Evolutionary conservation across 2,113 vertebrate genomes (phyloP), one percentile per base, ranked within the genome.

Genomic region (Tamias sibiricus): DNA sequence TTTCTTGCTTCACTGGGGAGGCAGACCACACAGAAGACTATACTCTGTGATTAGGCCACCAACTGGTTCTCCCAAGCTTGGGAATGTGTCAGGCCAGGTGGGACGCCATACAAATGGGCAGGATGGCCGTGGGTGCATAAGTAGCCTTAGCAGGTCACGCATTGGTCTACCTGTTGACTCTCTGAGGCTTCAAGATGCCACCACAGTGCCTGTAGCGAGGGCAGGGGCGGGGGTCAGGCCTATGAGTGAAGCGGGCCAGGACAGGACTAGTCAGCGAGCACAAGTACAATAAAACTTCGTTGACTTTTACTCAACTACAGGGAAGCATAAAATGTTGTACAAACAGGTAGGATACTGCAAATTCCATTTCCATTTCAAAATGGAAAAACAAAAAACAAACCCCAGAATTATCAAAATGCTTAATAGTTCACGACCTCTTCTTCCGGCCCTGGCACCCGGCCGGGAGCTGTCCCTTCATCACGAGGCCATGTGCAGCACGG

Each of bases 241-340:
- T 75, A 16, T 0, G 76, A 80, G 24, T 3, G 64, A 20, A 47
- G 84, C 4, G 72, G 35, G 32, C 42, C n/a, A 47, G 47, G 26
- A 47, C 44, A 47, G 44, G n/a, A 47, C 2, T 0, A 32, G 28
- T 17, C 76, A 84, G 17, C 2, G 4, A n/a, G 6, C 3, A n/a
- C 72, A 84, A 30, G 76, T 12, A 49, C 76, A 62, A 26, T 6
- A 72, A 72, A 84, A 71, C 6, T 2, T 79, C 57, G 59, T 79
- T 71, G 79, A 13, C 44, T 88, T 97, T 96, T 86, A 88, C 88
- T 96, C 44, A 81, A 68, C 80, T 80, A 59, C 1, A 72, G 28
- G 1, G 85, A 96, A 84, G 59, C n/a, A 42, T 28, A 93, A 75
- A 72, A 90, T 16, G 69, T 35, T 72, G 62, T 72, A 91, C 40